A percentile compares a stretch with the other conserved stretches of the same genome.
These are phyloP conservation scores for Oryzias melastigma DNA, from an alignment of 2,113 vertebrate genomes.

Conservation along the genomic window DNA sequence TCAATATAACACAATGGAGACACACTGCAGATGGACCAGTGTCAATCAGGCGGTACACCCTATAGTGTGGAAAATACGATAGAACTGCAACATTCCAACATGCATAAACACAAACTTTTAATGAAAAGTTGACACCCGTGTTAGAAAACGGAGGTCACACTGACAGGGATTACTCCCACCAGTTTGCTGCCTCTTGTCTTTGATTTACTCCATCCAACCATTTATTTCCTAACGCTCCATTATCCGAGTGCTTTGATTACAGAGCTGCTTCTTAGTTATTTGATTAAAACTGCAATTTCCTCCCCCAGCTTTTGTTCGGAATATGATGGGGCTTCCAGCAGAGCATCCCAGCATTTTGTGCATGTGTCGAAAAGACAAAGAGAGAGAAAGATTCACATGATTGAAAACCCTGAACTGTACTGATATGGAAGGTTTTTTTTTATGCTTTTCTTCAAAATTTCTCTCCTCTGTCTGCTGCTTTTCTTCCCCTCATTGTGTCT, in stretches of 20 bases:
- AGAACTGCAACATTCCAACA: not conserved
- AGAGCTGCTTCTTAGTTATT: slow-evolving; percentile 41
- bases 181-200: slow-evolving; percentile 33
- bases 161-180: slow-evolving; percentile 15
- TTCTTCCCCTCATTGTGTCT: slow-evolving; percentile 7
- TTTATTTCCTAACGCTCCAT: slow-evolving; percentile 41
- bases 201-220: slow-evolving; percentile 32
- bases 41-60: too few species aligned
- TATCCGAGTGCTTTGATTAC: slow-evolving; percentile 58
- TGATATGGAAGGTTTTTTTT: slow-evolving; percentile 28
- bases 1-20: too few species aligned
- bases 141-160: slow-evolving; percentile 18
- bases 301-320: slow-evolving; percentile 43
- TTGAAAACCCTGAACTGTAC: slow-evolving; percentile 49
- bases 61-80: too few species aligned
- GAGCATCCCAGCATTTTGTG: slow-evolving; percentile 29
- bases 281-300: slow-evolving; percentile 59
- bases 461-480: slow-evolving; percentile 22
- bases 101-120: not conserved
- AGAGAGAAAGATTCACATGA: slow-evolving; percentile 30
- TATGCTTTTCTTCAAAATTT: slow-evolving; percentile 6
- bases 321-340: slow-evolving; percentile 31
- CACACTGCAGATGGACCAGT: too few species aligned
- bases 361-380: slow-evolving; percentile 20
- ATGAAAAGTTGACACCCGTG: slow-evolving; percentile 8